These are phyloP conservation scores for Timema cristinae DNA, from an alignment of 2,888 invertebrate genomes.

Conservation along the genomic window DNA sequence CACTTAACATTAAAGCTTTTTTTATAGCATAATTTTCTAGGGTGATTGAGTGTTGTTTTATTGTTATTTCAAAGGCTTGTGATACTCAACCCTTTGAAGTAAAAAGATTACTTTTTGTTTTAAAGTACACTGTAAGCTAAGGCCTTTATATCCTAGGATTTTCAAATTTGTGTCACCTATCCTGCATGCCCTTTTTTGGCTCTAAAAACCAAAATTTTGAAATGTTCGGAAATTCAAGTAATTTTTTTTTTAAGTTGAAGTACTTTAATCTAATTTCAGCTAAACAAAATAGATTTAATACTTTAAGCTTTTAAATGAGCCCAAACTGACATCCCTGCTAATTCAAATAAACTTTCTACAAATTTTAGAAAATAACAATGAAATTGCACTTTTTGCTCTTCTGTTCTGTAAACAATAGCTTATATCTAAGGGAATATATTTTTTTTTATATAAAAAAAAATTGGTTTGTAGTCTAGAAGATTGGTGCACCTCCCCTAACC, in stretches of 20 bases:
- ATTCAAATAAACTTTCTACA: conserved; percentile 1
- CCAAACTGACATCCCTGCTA: not conserved
- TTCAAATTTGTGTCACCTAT: conserved; percentile 1
- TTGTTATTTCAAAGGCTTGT: no score
- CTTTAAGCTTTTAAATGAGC: conserved; percentile 15
- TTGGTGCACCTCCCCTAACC: no score
- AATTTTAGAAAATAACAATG: not conserved
- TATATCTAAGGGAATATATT: not conserved
- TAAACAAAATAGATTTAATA: not conserved
- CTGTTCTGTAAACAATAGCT: not conserved
- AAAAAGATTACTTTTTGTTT: no score
- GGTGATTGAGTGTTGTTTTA: no score
- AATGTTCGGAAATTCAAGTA: not conserved
- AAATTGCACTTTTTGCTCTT: not conserved
- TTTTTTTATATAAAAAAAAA: no score
- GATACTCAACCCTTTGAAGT: no score
- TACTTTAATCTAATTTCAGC: not conserved
- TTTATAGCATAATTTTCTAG: no score
- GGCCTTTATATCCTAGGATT: not conserved
- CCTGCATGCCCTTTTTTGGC: not conserved
- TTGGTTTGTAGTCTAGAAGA: no score
- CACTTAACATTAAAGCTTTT: no score
- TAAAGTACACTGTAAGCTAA: not conserved
- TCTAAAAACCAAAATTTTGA: not conserved
- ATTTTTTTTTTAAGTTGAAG: not conserved